Conservation (phyloP, 2,797 vertebrate species). For the Danio tinwini region DNA sequence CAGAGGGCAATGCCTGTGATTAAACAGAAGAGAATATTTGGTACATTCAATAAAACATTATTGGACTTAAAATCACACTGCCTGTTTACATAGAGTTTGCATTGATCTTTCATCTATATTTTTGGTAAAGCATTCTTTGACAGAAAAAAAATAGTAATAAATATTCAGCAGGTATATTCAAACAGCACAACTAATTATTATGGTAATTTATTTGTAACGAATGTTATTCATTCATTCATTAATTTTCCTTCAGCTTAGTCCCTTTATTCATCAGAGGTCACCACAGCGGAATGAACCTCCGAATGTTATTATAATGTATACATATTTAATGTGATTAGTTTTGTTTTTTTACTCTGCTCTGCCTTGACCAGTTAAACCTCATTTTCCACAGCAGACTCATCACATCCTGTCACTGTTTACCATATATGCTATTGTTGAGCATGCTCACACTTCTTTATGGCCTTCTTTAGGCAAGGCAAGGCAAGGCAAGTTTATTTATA, state of each 20-base stretch:
- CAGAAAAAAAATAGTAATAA: too few species aligned
- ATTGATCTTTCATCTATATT: too few species aligned
- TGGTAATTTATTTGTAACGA: too few species aligned
- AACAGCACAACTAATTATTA: neutral
- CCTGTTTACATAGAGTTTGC: neutral
- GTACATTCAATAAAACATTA: neutral
- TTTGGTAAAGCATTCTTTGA: too few species aligned
- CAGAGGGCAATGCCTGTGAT: neutral
- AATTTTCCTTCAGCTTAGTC: too few species aligned
- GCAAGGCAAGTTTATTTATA: too few species aligned
- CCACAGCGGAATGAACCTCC: too few species aligned
- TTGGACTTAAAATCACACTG: neutral
- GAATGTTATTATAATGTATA: neutral
- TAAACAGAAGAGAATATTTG: neutral
- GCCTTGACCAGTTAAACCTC: neutral
- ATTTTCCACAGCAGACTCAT: neutral
- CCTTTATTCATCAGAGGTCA: too few species aligned
- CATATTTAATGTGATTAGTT: neutral
- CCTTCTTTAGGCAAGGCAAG: too few species aligned
- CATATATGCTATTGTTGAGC: too few species aligned
- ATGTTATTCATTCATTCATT: too few species aligned
- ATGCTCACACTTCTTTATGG: too few species aligned
- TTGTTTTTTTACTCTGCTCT: neutral
- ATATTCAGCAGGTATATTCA: neutral
- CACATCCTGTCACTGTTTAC: conserved; percentile 4